Evolutionary conservation across 2,113 vertebrate species (phyloP), one percentile per base, ranked within the genome.

Genomic region (Prietella phreatophila): DNA sequence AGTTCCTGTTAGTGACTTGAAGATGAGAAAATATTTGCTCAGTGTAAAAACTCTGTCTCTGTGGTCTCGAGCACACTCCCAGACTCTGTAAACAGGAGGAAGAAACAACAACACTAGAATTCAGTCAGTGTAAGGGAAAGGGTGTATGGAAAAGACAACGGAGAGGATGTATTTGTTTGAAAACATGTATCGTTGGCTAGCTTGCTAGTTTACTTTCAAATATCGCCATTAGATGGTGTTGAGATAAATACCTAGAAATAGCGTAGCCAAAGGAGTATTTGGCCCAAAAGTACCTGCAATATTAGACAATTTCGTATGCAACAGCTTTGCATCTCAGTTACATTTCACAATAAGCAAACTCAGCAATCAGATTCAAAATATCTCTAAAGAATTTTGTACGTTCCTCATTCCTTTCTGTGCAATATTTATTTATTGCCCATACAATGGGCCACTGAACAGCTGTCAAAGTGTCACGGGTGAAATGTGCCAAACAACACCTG

Each of bases 401-500:
- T 82, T 39, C 73, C 83, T 85, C 83, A 71, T 82, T 87, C 58
- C 9, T 19, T 60, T 73, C 79, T 85, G 85, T 76, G 67, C 58
- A n/a, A 85, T 85, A 67, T 61, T 87, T 87, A 89, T 90, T 85
- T 83, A 76, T 9, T 56, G 81, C 69, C 67, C 42, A 17, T 71
- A 88, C 84, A 88, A 90, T 79, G 69, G 58, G 75, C 69, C 76
- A 80, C 50, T 2, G 42, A 75, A 60, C 55, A 39, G 80, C 83
- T 81, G 76, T 90, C 89, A 86, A 87, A 87, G 76, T 85, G 86
- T 56, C 67, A 50, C 4, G 56, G 67, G 65, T 78, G 61, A 87
- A 89, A 89, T 85, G 84, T 85, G 86, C 86, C 89, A 89, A 82
- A 87, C 71, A 84, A 42, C 89, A 85, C 89, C 86, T 90, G 83